Evolutionary conservation across 2,113 vertebrate genomes (phyloP).

Genomic region (Oreochromis spilurus): DNA sequence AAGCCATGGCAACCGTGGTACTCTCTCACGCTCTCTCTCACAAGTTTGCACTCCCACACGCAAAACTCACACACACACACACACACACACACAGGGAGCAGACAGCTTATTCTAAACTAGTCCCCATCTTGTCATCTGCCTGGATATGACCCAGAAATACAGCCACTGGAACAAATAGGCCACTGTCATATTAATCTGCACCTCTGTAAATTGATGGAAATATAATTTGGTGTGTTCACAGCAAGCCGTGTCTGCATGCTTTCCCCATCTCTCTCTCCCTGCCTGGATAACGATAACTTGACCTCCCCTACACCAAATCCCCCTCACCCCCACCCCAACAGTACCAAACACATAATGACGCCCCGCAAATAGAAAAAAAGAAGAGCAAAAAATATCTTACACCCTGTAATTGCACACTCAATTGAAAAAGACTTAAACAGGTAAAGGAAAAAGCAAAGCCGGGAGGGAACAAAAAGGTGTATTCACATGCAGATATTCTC

Average conservation of each 20-base stretch:
- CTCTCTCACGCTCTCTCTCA: slow-evolving; percentile 17
- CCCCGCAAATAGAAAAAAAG: background rate
- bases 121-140: slow-evolving; percentile 65
- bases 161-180: slow-evolving; percentile 73
- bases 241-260: background rate
- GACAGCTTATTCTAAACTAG: slow-evolving; percentile 47
- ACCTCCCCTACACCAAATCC: slow-evolving; percentile 6
- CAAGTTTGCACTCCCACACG: slow-evolving; percentile 18
- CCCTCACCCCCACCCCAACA: background rate
- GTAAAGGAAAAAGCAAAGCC: background rate
- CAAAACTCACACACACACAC: background rate
- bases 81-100: background rate
- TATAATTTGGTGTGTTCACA: slow-evolving; percentile 50
- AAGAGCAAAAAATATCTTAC: background rate
- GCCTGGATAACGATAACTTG: background rate
- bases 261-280: background rate
- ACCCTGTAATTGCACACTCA: slow-evolving; percentile 4
- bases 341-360: slow-evolving; percentile 2
- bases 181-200: slow-evolving; percentile 66
- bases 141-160: slow-evolving; percentile 76
- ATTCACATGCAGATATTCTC: slow-evolving; percentile 38
- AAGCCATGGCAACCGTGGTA: slow-evolving; percentile 64
- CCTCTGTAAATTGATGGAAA: slow-evolving; percentile 65
- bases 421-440: slow-evolving; percentile 38
- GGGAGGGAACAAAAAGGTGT: background rate